These are phyloP conservation scores for Sarcophaga variegata DNA, from an alignment of 2,888 invertebrate species.

Conservation along the genomic window DNA sequence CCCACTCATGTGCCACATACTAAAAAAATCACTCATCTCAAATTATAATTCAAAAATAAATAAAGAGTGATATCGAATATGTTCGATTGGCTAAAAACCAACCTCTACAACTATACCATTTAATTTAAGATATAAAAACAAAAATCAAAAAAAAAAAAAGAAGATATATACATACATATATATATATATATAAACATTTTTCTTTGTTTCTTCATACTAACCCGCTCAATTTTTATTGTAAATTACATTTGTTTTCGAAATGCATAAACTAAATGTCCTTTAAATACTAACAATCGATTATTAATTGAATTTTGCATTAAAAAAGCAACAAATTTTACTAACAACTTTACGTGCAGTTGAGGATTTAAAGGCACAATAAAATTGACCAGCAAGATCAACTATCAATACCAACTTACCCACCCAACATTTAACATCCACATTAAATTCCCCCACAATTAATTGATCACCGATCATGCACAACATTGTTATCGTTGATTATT, in stretches of 20 bases:
- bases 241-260: constrained; percentile 45
- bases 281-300: constrained; percentile 39
- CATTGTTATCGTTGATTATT: not conserved
- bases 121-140: constrained; percentile 44
- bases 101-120: constrained; percentile 40
- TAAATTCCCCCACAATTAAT: constrained; percentile 45
- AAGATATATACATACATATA: not conserved
- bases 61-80: constrained; percentile 55
- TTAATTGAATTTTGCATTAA: not conserved
- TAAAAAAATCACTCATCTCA: constrained; percentile 43
- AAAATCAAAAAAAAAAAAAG: constrained; percentile 5
- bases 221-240: constrained; percentile 51
- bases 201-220: constrained; percentile 63
- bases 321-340: not conserved
- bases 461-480: constrained; percentile 33
- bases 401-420: constrained; percentile 47
- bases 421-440: constrained; percentile 38
- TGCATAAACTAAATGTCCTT: constrained; percentile 42
- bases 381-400: constrained; percentile 49
- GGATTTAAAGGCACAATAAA: constrained; percentile 54
- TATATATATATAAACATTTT: constrained; percentile 29
- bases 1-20: constrained; percentile 64
- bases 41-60: constrained; percentile 28
- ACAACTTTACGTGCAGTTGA: constrained; percentile 9
- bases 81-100: constrained; percentile 31